Percentiles rank a stretch among this genome's conserved stretches.
Evolutionary conservation across 2,888 invertebrate species (phyloP).

Genomic region (Litoditis marina): DNA sequence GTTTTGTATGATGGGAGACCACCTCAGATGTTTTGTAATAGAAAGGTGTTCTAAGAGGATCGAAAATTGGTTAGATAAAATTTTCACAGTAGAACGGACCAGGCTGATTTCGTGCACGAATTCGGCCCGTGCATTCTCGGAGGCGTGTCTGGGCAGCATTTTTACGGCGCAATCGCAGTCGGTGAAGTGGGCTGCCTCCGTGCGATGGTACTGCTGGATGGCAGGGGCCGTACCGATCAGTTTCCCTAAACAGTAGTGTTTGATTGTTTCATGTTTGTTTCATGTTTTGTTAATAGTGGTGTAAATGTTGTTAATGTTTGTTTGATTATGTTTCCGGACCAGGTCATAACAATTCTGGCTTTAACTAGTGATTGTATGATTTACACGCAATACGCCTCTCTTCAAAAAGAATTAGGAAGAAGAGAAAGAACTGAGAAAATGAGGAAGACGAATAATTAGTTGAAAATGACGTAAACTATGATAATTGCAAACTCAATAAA

Average conservation of each 20-base stretch:
- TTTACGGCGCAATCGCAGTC: conserved; percentile 44
- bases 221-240: conserved; percentile 50
- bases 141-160: conserved; percentile 52
- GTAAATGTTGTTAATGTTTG: too few relatives aligned
- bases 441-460: too few relatives aligned
- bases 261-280: not conserved
- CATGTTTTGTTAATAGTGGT: not conserved
- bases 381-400: too few relatives aligned
- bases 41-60: not conserved
- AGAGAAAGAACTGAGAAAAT: not conserved
- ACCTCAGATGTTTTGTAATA: too few relatives aligned
- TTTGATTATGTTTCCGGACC: too few relatives aligned
- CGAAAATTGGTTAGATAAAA: not conserved
- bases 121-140: conserved; percentile 44
- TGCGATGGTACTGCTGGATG: conserved; percentile 44
- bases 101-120: conserved; percentile 53
- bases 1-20: too few relatives aligned
- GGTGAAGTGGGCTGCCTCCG: conserved; percentile 27
- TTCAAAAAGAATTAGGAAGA: not conserved
- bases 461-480: too few relatives aligned
- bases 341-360: too few relatives aligned
- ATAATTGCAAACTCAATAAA: too few relatives aligned
- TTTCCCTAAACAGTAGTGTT: conserved; percentile 43
- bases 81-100: conserved; percentile 17
- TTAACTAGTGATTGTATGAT: too few relatives aligned